These are phyloP conservation scores for Gallinago jamesoni DNA, from an alignment of 2,113 vertebrate genomes.

Conservation along the genomic window DNA sequence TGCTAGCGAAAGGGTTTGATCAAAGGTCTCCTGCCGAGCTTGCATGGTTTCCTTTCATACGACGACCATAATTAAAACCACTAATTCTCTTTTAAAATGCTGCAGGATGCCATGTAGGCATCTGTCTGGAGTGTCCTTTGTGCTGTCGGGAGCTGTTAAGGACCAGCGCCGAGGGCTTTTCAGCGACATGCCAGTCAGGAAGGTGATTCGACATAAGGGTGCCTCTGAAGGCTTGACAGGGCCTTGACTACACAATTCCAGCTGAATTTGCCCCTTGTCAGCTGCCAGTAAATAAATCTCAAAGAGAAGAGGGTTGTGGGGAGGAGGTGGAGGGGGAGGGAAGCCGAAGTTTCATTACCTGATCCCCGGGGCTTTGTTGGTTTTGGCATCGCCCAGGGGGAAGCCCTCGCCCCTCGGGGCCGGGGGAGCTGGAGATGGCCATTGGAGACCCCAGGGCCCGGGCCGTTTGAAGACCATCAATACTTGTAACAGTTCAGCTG, in stretches of 20 bases:
- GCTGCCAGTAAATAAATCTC: constrained; percentile 86
- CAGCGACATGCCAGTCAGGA: constrained; percentile 84
- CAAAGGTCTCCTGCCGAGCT: constrained; percentile 82
- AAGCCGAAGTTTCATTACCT: constrained; percentile 84
- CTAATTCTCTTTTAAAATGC: constrained; percentile 92
- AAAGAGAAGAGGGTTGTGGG: constrained; percentile 48
- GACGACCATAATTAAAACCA: constrained; percentile 89
- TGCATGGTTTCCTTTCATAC: constrained; percentile 86
- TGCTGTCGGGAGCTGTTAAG: constrained; percentile 88
- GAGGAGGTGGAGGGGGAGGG: constrained; percentile 18
- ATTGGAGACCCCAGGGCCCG: constrained; percentile 71
- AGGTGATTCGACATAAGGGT: constrained; percentile 86
- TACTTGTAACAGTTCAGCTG: constrained; percentile 89
- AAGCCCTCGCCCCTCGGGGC: constrained; percentile 74
- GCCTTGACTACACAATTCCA: constrained; percentile 84
- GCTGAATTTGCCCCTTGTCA: constrained; percentile 85
- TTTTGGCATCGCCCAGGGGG: constrained; percentile 79
- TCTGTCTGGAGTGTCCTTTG: constrained; percentile 89
- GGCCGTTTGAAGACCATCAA: constrained; percentile 83
- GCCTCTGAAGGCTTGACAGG: constrained; percentile 83
- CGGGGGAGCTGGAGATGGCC: constrained; percentile 79
- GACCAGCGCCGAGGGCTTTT: constrained; percentile 82
- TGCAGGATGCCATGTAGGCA: constrained; percentile 89
- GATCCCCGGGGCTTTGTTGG: constrained; percentile 81
- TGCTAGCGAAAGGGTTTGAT: constrained; percentile 84